phyloP scores from a whole-genome alignment of 2,113 vertebrate genomes.

The Mohoua ochrocephala region DNA sequence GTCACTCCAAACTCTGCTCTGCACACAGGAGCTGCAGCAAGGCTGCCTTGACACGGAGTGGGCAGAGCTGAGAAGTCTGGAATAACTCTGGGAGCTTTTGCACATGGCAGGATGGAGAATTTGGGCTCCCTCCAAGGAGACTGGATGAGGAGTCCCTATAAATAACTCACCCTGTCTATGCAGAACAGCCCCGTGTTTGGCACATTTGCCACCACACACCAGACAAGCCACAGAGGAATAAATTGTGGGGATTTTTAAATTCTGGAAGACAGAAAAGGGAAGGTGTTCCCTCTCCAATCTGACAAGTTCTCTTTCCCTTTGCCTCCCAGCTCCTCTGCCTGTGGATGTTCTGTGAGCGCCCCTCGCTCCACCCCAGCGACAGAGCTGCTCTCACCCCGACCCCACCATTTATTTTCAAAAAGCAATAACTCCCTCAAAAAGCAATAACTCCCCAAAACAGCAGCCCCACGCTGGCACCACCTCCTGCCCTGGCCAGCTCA shows the following conservation, averaged over 20 bases:
- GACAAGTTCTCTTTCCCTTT: background rate
- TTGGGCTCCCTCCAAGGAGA: background rate
- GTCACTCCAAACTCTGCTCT: background rate
- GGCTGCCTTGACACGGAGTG: background rate
- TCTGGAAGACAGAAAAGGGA: background rate
- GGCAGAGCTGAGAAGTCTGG: background rate
- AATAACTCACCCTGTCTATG: background rate
- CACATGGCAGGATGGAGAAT: background rate
- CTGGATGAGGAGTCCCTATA: background rate
- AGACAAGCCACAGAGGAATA: background rate
- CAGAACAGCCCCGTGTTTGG: background rate
- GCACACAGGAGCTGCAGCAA: background rate
- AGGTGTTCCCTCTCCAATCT: background rate
- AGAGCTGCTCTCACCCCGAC: background rate
- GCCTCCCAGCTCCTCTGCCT: background rate
- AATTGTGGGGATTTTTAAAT: background rate
- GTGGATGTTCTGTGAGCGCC: background rate
- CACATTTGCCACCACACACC: background rate
- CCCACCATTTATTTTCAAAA: background rate
- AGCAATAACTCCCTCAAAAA: background rate
- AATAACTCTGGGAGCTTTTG: background rate
- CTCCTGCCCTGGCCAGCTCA: background rate
- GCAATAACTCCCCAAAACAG: background rate
- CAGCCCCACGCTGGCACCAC: background rate
- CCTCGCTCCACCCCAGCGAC: too few species aligned